A percentile compares a stretch with the other conserved stretches of the same genome.
These are phyloP conservation scores for Athrips mouffetella DNA, from an alignment of 2,888 invertebrate genomes.

Conservation along the genomic window DNA sequence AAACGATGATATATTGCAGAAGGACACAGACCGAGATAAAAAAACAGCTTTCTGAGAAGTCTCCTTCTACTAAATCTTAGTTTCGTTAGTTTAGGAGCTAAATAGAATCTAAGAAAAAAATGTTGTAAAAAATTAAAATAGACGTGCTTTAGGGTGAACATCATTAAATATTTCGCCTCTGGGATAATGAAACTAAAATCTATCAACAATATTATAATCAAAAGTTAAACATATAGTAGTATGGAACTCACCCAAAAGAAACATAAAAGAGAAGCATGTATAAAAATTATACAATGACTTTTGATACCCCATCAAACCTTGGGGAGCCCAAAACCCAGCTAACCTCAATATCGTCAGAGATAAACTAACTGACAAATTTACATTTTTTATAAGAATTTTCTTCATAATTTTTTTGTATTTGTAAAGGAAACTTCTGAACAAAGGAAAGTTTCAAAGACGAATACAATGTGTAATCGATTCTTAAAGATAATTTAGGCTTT, in stretches of 20 bases:
- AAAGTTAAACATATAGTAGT: no score
- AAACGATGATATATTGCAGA: no score
- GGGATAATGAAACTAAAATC: background rate
- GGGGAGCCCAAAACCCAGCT: conserved; percentile 62
- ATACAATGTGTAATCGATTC: background rate
- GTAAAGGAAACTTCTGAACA: background rate
- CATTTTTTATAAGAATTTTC: conserved; percentile 48
- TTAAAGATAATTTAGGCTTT: no score
- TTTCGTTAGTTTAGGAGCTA: no score
- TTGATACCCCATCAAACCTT: conserved; percentile 26
- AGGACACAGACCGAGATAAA: no score
- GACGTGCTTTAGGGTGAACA: no score
- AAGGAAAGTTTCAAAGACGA: background rate
- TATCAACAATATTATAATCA: background rate
- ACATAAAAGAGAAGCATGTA: conserved; percentile 53
- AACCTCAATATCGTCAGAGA: conserved; percentile 51
- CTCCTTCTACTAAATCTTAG: no score
- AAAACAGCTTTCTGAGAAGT: no score
- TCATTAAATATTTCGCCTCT: no score
- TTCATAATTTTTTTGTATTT: conserved; percentile 32
- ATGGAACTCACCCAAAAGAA: conserved; percentile 57
- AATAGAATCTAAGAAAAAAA: no score
- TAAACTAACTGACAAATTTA: conserved; percentile 45
- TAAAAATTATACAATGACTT: conserved; percentile 46
- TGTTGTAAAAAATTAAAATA: no score